A percentile compares a stretch with the other conserved stretches of the same genome.
Conservation (phyloP, 2,113 vertebrate species). For the Glareola pratincola region DNA sequence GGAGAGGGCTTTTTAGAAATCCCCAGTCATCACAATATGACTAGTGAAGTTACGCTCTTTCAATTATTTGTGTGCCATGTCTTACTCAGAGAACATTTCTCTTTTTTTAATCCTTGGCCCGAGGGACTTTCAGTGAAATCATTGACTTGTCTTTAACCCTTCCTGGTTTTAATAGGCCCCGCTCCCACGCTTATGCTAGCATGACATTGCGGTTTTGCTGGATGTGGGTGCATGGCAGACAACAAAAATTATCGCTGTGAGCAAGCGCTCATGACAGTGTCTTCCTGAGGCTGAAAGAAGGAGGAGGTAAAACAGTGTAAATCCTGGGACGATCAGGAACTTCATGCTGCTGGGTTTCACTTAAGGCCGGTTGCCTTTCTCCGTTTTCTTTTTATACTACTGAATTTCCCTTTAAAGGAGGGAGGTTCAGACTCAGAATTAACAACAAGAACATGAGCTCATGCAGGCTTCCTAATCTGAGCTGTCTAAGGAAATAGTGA, state of each 20-base stretch:
- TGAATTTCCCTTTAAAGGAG: slow-evolving; percentile 66
- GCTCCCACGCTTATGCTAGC: accelerated
- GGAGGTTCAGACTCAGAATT: slow-evolving; percentile 52
- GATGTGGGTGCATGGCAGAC: neutral
- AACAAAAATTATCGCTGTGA: neutral
- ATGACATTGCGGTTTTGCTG: neutral
- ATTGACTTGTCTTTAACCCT: neutral
- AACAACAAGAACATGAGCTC: slow-evolving; percentile 65
- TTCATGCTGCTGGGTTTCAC: neutral
- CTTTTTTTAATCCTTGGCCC: neutral
- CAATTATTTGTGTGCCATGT: neutral
- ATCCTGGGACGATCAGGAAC: neutral
- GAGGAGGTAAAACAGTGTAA: neutral
- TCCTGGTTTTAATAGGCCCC: neutral
- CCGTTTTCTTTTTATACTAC: slow-evolving; percentile 23
- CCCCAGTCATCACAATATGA: neutral
- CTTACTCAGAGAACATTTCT: neutral
- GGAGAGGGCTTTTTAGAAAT: neutral
- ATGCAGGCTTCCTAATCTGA: slow-evolving; percentile 75
- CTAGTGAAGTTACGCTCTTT: neutral
- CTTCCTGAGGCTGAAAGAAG: neutral
- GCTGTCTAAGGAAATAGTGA: slow-evolving; percentile 74
- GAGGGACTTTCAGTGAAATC: neutral
- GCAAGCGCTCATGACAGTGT: neutral
- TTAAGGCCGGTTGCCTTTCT: neutral